phyloP scores from a whole-genome alignment of 2,113 vertebrate species.

The Ahaetulla prasina region DNA sequence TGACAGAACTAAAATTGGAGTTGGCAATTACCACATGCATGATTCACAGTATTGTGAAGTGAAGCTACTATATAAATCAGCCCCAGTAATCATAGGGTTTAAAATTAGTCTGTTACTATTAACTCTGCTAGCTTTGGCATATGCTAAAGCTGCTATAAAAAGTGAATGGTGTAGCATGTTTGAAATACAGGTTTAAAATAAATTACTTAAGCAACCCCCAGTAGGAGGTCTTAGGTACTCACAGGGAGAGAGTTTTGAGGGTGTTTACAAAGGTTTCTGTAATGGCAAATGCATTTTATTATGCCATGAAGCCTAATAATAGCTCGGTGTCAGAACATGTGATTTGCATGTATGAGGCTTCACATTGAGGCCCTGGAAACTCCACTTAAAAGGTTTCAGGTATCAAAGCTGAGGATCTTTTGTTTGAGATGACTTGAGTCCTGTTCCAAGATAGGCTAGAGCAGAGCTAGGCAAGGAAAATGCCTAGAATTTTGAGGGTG shows the following conservation, averaged over 20 bases:
- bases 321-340: neutral
- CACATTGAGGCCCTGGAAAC: neutral
- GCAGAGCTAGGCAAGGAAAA: neutral
- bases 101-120: conserved; percentile 77
- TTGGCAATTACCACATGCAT: conserved; percentile 70
- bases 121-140: conserved; percentile 63
- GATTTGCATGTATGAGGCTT: neutral
- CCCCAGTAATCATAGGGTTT: conserved; percentile 78
- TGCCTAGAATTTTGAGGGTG: neutral
- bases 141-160: conserved; percentile 43
- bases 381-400: neutral
- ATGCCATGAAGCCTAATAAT: conserved; percentile 35
- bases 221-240: conserved; percentile 53
- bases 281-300: conserved; percentile 46
- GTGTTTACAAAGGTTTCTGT: conserved; percentile 52
- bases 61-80: conserved; percentile 76
- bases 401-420: neutral
- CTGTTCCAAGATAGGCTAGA: neutral
- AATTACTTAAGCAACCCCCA: conserved; percentile 52
- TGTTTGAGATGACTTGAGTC: neutral
- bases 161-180: conserved; percentile 51
- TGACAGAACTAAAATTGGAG: conserved; percentile 80
- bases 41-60: conserved; percentile 68
- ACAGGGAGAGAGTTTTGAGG: conserved; percentile 34
- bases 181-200: conserved; percentile 52